Conservation (phyloP, 53 echinoderm and acorn worm genomes). For the Henricia sp. region DNA sequence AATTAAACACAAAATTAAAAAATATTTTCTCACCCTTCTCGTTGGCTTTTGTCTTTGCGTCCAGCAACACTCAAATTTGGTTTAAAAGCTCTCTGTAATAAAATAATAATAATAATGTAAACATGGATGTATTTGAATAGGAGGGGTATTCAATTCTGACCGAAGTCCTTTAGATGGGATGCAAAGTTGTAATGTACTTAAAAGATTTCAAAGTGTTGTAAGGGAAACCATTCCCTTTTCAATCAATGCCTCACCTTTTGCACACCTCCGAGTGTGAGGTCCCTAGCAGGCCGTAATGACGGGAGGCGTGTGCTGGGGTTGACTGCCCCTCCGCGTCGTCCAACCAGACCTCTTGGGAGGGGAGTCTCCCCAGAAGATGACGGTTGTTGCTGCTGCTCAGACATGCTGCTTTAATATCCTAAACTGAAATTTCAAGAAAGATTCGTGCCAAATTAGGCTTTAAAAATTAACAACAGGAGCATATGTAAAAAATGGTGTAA, state of each 20-base stretch:
- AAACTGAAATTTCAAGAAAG: background rate
- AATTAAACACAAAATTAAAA: no score
- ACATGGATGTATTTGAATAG: background rate
- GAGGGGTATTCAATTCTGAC: background rate
- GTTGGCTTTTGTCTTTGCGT: conserved; percentile 76
- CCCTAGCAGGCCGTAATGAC: conserved; percentile 79
- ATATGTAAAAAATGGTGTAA: no score
- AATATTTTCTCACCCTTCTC: conserved; percentile 25
- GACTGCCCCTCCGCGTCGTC: conserved; percentile 73
- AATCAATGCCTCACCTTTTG: conserved; percentile 70
- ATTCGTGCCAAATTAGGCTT: background rate
- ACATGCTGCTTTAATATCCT: background rate
- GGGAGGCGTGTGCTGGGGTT: conserved; percentile 84
- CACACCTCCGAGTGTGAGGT: conserved; percentile 84
- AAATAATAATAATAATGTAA: background rate
- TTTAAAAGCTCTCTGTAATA: conserved; percentile 90
- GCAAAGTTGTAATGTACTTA: background rate
- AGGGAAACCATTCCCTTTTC: no score
- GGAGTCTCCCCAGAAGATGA: conserved; percentile 21
- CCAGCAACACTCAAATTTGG: conserved; percentile 82
- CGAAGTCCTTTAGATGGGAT: background rate
- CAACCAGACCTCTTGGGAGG: conserved; percentile 71
- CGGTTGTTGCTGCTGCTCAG: conserved; percentile 13
- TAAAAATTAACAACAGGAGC: no score
- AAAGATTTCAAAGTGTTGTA: no score